These are phyloP conservation scores for Borostomias antarcticus DNA, from an alignment of 2,797 vertebrate genomes.

Conservation along the genomic window DNA sequence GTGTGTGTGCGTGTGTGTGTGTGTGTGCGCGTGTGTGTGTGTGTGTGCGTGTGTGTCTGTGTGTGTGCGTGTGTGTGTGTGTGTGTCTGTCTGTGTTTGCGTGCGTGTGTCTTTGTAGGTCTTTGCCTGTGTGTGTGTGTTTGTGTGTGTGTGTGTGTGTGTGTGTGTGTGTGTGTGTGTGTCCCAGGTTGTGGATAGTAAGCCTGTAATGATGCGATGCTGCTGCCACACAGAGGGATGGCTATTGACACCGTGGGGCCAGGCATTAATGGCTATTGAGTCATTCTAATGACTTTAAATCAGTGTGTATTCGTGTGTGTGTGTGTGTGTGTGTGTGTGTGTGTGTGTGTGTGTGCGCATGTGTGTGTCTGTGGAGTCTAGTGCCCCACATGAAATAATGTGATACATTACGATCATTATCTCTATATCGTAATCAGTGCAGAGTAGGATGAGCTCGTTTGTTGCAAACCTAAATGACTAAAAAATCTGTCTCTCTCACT, in stretches of 20 bases:
- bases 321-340: constrained; percentile 4
- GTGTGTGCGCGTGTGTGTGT: constrained; percentile 40
- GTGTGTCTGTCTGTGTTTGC: constrained; percentile 30
- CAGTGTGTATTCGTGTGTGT: constrained; percentile 12
- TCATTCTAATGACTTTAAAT: constrained; percentile 53
- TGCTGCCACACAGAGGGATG: constrained; percentile 60
- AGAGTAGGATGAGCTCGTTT: too few species aligned
- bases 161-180: constrained; percentile 60
- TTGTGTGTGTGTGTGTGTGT: constrained; percentile 7
- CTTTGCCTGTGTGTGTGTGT: constrained; percentile 62
- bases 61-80: constrained; percentile 26
- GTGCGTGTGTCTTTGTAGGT: constrained; percentile 63
- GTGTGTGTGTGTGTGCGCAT: constrained; percentile 22
- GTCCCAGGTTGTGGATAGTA: constrained; percentile 68
- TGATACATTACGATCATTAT: too few species aligned
- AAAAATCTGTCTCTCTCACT: not conserved
- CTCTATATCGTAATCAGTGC: too few species aligned
- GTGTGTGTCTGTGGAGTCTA: not conserved
- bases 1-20: too few species aligned
- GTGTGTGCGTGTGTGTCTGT: constrained; percentile 39
- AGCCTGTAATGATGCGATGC: constrained; percentile 65
- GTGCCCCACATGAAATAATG: too few species aligned
- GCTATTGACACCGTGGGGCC: constrained; percentile 66
- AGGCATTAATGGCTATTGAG: constrained; percentile 61
- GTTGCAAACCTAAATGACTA: not conserved